Evolutionary conservation across 2,797 vertebrate genomes (phyloP).

Genomic region (Crenichthys baileyi): DNA sequence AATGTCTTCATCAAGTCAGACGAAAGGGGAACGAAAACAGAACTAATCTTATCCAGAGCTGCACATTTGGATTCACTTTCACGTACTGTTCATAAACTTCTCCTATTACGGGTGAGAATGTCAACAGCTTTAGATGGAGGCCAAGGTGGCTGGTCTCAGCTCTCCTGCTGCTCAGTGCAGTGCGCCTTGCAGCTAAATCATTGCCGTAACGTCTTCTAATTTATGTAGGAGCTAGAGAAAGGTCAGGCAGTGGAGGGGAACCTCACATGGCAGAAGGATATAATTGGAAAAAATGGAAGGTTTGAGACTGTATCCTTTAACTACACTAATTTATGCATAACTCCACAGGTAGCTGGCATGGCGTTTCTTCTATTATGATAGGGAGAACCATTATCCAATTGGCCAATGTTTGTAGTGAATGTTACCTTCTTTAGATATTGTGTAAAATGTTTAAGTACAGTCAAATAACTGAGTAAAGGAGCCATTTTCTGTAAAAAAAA

Average conservation of each 20-base stretch:
- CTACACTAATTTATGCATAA: conserved; percentile 27
- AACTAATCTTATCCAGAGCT: conserved; percentile 68
- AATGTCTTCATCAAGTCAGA: conserved; percentile 56
- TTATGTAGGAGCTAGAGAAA: conserved; percentile 74
- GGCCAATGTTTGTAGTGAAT: background rate
- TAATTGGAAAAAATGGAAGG: conserved; percentile 61
- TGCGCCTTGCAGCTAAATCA: conserved; percentile 67
- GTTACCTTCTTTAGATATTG: no score
- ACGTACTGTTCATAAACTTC: conserved; percentile 73
- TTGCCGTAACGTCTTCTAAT: conserved; percentile 66
- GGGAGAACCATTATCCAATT: background rate
- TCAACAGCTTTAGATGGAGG: conserved; percentile 60
- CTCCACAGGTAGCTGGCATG: conserved; percentile 11
- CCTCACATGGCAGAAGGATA: conserved; percentile 57
- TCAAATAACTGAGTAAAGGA: background rate
- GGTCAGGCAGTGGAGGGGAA: conserved; percentile 67
- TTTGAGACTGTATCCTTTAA: conserved; percentile 56
- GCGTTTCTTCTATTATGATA: background rate
- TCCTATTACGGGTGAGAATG: conserved; percentile 66
- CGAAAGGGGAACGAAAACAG: conserved; percentile 54
- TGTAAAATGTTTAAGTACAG: background rate
- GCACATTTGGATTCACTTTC: conserved; percentile 72
- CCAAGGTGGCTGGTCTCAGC: conserved; percentile 27
- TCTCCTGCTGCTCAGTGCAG: conserved; percentile 33
- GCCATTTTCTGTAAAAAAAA: background rate